These are phyloP conservation scores for Sebastes minor DNA, from an alignment of 2,797 vertebrate genomes.

Conservation along the genomic window DNA sequence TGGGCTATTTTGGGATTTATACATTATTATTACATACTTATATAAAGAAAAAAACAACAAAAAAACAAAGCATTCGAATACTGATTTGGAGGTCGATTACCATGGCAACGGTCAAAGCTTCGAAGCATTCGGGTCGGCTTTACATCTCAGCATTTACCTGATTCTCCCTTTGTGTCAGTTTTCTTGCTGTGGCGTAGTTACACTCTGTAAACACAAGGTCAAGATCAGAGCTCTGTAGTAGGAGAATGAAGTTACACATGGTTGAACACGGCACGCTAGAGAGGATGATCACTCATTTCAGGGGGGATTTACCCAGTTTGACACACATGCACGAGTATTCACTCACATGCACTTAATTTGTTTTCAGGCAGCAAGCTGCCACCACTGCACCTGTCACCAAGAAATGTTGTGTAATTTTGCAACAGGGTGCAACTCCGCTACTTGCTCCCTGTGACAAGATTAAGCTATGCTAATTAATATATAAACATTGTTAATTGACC, in stretches of 20 bases:
- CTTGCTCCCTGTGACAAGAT: neutral
- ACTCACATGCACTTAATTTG: neutral
- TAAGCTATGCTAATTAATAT: neutral
- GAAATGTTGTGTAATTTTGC: neutral
- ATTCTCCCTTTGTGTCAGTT: neutral
- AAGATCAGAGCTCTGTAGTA: neutral
- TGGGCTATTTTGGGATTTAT: too few relatives aligned
- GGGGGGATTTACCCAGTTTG: constrained; percentile 1
- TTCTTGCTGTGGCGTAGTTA: neutral
- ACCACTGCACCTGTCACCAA: neutral
- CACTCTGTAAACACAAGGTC: neutral
- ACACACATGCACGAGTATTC: constrained; percentile 4
- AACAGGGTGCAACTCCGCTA: neutral
- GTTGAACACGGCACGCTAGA: constrained; percentile 1
- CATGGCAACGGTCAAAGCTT: too few relatives aligned
- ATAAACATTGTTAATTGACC: neutral
- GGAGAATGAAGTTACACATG: constrained; percentile 17
- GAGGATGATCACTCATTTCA: constrained; percentile 1
- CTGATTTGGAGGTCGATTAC: too few relatives aligned
- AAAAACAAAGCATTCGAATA: rapidly evolving
- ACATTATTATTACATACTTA: too few relatives aligned
- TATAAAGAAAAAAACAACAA: too few relatives aligned
- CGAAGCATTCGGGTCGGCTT: rapidly evolving
- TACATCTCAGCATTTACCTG: neutral
- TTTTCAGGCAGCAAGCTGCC: neutral